A percentile compares a stretch with the other conserved stretches of the same genome.
These are phyloP conservation scores for Athalia cordata DNA, from an alignment of 2,888 invertebrate species.

Conservation along the genomic window DNA sequence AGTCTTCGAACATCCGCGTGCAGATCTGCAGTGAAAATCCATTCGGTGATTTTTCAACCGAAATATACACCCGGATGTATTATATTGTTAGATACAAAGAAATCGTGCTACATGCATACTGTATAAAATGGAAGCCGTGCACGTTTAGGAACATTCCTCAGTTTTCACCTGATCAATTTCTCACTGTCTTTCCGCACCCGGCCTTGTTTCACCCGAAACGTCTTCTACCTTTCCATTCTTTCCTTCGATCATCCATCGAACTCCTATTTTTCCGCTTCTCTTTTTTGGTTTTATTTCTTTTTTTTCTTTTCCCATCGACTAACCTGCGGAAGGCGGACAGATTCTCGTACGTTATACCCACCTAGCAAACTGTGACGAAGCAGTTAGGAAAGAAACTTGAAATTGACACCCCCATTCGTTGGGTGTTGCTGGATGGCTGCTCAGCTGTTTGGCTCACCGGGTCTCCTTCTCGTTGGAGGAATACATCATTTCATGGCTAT, in stretches of 20 bases:
- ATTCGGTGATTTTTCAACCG: too few species aligned
- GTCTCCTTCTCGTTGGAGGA: background rate
- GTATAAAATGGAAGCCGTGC: background rate
- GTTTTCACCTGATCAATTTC: constrained; percentile 36
- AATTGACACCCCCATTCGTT: constrained; percentile 33
- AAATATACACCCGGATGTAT: too few species aligned
- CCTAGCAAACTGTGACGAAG: constrained; percentile 23
- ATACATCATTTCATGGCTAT: constrained; percentile 9
- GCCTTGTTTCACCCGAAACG: constrained; percentile 34
- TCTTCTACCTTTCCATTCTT: constrained; percentile 29
- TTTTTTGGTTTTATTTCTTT: too few species aligned
- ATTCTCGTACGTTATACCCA: background rate
- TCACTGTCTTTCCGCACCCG: constrained; percentile 28
- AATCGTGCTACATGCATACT: background rate
- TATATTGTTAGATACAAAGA: too few species aligned
- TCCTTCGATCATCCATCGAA: constrained; percentile 26
- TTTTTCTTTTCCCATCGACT: too few species aligned
- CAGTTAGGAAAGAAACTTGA: constrained; percentile 42
- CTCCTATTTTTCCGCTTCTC: too few species aligned
- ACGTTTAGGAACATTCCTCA: constrained; percentile 5
- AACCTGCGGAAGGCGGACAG: too few species aligned
- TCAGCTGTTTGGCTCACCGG: background rate
- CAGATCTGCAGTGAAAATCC: too few species aligned
- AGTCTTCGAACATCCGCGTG: too few species aligned
- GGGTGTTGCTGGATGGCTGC: background rate